Percentiles rank a stretch among this genome's conserved stretches.
Evolutionary conservation across 2,797 vertebrate genomes (phyloP).

Genomic region (Vireo griseus): DNA sequence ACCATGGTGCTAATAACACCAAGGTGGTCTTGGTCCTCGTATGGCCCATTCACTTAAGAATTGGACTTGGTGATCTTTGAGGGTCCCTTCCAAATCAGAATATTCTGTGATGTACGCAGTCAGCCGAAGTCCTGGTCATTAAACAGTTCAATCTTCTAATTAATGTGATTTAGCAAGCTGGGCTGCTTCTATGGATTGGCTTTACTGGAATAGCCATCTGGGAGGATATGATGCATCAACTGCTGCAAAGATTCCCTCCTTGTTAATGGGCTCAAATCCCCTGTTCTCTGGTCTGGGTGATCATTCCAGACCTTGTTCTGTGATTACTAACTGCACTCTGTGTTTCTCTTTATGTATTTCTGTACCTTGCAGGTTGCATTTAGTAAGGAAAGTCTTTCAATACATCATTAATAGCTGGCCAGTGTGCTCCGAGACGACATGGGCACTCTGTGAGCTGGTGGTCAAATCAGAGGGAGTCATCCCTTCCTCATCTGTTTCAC

Average conservation of each 20-base stretch:
- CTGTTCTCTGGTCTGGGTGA: fast-evolving
- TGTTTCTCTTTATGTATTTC: not conserved
- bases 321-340: not conserved
- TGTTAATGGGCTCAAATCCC: not conserved
- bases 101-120: not conserved
- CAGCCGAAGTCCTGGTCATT: not conserved
- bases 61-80: not conserved
- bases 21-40: not conserved
- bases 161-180: not conserved
- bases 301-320: not conserved
- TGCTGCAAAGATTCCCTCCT: fast-evolving
- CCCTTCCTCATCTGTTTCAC: not conserved
- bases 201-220: not conserved
- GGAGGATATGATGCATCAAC: not conserved
- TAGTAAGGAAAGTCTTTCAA: not conserved
- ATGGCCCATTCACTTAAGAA: not conserved
- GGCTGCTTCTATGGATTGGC: not conserved
- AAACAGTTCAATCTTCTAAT: not conserved
- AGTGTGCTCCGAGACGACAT: not conserved
- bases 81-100: not conserved
- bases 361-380: not conserved
- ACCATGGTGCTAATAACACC: not conserved
- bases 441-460: not conserved
- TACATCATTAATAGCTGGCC: not conserved
- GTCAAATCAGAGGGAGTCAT: not conserved